Evolutionary conservation across 2,797 vertebrate genomes (phyloP), one percentile per base, ranked within the genome.

Genomic region (Bovichtus diacanthus): DNA sequence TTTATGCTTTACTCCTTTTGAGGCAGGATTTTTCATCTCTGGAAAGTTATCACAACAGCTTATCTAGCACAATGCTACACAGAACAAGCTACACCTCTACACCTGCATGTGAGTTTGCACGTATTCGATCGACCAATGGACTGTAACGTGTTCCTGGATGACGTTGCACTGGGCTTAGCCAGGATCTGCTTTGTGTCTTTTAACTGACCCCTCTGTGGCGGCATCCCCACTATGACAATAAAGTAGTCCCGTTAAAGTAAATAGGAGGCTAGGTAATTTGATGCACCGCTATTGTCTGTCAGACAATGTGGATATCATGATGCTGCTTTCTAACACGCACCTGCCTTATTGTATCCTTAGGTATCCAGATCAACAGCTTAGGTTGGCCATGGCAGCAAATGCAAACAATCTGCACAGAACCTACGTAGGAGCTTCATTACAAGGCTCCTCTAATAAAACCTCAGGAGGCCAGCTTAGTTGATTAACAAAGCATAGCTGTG

Each of bases 361-460:
- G 39, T 70, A 19, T 70, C 50, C 38, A 58, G 19, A 73, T 60
- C 47, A 73, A 39, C 63, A 51, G 50, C 5, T 61, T 8, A 5
- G 19, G 69, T 69, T 58, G 36, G 34, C 66, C 73, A 39, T 83
- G 75, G 74, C 61, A 84, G 50, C 81, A 59, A 76, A 77, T 16
- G 8, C 23, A 86, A 90, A 81, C 75, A 83, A 25, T 74, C 25
- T 67, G 19, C 63, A 53, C n/a, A 59, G 34, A 81, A 38, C 25
- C 19, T 21, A 34, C 3, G 6, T 31, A 58, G 47, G 41, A 56
- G 46, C 71, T 74, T 74, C 31, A 56, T 84, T 80, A 73, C 25
- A 59, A 21, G 49, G 3, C 49, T 66, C 18, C 34, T 72, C 19
- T 73, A 74, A 85, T 70, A 77, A 81, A 85, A 76, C 74, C 82